Evolutionary conservation across 2,797 vertebrate genomes (phyloP).

Genomic region (Myotis myotis): DNA sequence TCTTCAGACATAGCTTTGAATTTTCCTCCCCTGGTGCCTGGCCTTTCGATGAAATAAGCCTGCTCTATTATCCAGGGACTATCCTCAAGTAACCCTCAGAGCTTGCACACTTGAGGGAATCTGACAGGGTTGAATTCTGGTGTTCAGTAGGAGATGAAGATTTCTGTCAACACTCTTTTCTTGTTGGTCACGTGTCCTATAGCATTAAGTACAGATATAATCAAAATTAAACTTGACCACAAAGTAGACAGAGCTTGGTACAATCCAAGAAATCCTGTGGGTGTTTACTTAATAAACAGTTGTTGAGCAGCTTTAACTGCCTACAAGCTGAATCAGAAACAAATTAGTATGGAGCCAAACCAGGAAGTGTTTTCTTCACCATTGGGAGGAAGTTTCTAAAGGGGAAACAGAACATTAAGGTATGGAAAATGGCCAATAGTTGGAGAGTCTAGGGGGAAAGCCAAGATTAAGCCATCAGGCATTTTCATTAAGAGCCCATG

Average conservation of each 20-base stretch:
- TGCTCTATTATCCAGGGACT: neutral
- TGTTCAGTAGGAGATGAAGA: slow-evolving; percentile 28
- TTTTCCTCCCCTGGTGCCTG: neutral
- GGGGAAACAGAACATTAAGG: neutral
- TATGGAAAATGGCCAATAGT: neutral
- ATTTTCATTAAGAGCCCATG: slow-evolving; percentile 4
- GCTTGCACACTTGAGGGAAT: neutral
- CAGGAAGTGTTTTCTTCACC: neutral
- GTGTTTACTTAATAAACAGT: slow-evolving; percentile 61
- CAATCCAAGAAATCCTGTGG: slow-evolving; percentile 26
- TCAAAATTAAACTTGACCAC: slow-evolving; percentile 45
- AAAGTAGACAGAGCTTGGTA: slow-evolving; percentile 1
- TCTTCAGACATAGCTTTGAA: neutral
- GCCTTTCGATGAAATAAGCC: neutral
- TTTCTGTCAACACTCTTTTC: slow-evolving; percentile 2
- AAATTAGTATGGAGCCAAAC: neutral
- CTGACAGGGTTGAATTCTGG: neutral
- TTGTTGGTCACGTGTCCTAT: neutral
- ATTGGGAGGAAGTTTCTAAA: slow-evolving; percentile 25
- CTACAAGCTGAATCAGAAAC: slow-evolving; percentile 1
- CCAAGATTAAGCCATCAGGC: neutral
- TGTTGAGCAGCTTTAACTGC: neutral
- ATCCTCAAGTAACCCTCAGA: neutral
- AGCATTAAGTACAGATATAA: slow-evolving; percentile 14
- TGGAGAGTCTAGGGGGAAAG: neutral